Percentiles rank a stretch among this genome's conserved stretches.
Conservation (phyloP, 1,140 invertebrate genomes). For the Melanaphis sacchari region DNA sequence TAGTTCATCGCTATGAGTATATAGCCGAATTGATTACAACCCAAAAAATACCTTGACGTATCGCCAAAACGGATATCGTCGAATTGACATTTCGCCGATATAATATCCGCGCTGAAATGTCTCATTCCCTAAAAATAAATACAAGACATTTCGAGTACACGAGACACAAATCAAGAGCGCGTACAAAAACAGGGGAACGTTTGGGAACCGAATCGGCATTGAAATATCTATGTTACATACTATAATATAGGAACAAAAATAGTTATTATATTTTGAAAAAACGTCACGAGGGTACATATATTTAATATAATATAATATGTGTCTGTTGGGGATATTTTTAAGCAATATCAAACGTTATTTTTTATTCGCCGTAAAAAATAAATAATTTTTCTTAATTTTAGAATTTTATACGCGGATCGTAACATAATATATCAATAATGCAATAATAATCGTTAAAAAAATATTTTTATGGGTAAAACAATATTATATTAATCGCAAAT, state of each 20-base stretch:
- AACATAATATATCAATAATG: background rate
- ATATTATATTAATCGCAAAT: background rate
- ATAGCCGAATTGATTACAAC: too few relatives aligned
- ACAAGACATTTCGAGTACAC: background rate
- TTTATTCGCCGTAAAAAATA: background rate
- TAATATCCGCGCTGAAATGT: too few relatives aligned
- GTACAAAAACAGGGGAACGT: background rate
- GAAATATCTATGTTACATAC: background rate
- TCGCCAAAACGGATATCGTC: too few relatives aligned
- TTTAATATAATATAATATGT: background rate
- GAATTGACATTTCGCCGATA: too few relatives aligned
- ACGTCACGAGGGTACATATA: background rate
- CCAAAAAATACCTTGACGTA: too few relatives aligned
- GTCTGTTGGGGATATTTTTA: background rate
- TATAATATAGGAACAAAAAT: background rate
- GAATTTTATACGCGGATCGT: background rate
- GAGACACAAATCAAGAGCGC: background rate
- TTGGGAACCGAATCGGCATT: background rate
- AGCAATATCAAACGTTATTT: slow-evolving; percentile 16
- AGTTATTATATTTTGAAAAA: background rate
- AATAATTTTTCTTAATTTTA: background rate
- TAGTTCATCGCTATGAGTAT: too few relatives aligned
- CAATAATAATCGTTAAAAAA: background rate
- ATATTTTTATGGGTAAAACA: background rate
- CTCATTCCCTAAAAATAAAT: too few relatives aligned